phyloP scores from a whole-genome alignment of 2,113 vertebrate species.

The Gracilinanus agilis region DNA sequence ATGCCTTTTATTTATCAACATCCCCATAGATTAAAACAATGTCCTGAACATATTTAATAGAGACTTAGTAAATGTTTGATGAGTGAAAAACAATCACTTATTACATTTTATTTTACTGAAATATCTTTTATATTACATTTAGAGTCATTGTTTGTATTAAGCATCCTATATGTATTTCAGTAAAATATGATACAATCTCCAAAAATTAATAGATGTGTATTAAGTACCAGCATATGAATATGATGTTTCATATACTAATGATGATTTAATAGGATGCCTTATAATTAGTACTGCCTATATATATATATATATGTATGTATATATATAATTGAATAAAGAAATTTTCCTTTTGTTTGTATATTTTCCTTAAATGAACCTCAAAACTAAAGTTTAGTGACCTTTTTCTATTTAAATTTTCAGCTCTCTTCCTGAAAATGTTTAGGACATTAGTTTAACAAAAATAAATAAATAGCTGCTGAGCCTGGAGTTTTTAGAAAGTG shows the following conservation, averaged over 20 bases:
- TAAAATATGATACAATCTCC: background rate
- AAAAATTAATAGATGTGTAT: background rate
- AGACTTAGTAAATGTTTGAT: background rate
- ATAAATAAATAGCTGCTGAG: background rate
- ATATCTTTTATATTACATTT: too few species aligned
- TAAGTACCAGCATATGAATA: background rate
- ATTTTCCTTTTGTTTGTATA: background rate
- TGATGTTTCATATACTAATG: background rate
- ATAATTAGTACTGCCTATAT: too few species aligned
- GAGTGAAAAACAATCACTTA: too few species aligned
- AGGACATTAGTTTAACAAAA: slow-evolving; percentile 24
- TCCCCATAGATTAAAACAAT: background rate
- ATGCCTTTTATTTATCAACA: background rate
- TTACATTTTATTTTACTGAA: too few species aligned
- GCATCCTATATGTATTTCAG: too few species aligned
- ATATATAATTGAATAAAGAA: background rate
- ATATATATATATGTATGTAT: too few species aligned
- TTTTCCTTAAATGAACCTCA: background rate
- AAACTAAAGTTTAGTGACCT: background rate
- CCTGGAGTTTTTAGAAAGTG: background rate
- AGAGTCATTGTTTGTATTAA: too few species aligned
- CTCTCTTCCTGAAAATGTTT: background rate
- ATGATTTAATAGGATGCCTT: background rate
- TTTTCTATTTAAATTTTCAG: background rate
- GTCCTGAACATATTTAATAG: background rate